Conservation (phyloP, 1,140 invertebrate species). For the Drosophila nigromelanica region DNA sequence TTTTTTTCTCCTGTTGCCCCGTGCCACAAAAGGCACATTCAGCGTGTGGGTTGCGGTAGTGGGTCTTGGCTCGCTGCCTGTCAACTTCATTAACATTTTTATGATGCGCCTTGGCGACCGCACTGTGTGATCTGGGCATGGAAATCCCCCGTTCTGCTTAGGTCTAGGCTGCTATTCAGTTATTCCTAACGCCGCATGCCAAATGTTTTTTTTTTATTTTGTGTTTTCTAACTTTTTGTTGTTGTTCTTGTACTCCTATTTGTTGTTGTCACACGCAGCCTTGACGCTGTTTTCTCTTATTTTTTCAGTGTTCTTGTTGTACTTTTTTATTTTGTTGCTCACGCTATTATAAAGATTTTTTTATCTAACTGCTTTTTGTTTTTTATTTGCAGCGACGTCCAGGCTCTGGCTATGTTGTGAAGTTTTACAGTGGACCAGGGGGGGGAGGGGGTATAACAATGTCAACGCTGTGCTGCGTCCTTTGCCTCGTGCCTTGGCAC, state of each 20-base stretch:
- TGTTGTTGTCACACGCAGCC: slow-evolving; percentile 67
- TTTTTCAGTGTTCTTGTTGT: slow-evolving; percentile 8
- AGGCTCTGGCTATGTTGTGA: not conserved
- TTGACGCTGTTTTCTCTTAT: slow-evolving; percentile 56
- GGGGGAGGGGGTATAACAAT: slow-evolving; percentile 55
- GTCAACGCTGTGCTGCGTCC: slow-evolving; percentile 58
- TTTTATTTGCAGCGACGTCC: slow-evolving; percentile 46
- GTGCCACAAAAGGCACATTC: slow-evolving; percentile 42
- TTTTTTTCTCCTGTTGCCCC: slow-evolving; percentile 18
- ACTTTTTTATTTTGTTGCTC: slow-evolving; percentile 29
- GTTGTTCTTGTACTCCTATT: slow-evolving; percentile 38
- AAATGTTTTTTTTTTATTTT: slow-evolving; percentile 18
- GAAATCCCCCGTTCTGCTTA: slow-evolving; percentile 7
- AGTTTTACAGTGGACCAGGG: no score
- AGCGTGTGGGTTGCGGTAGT: slow-evolving; percentile 28
- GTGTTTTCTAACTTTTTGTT: not conserved
- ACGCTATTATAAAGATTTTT: slow-evolving; percentile 73
- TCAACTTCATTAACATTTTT: slow-evolving; percentile 81
- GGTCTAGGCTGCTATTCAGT: slow-evolving; percentile 28
- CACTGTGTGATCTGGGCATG: slow-evolving; percentile 64
- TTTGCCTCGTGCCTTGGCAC: slow-evolving; percentile 61
- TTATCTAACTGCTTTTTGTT: slow-evolving; percentile 78
- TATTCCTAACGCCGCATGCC: slow-evolving; percentile 38
- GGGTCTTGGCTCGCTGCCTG: slow-evolving; percentile 50
- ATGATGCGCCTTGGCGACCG: slow-evolving; percentile 79